These are phyloP conservation scores for Gorsachius goisagi DNA, from an alignment of 2,113 vertebrate genomes.

Conservation along the genomic window DNA sequence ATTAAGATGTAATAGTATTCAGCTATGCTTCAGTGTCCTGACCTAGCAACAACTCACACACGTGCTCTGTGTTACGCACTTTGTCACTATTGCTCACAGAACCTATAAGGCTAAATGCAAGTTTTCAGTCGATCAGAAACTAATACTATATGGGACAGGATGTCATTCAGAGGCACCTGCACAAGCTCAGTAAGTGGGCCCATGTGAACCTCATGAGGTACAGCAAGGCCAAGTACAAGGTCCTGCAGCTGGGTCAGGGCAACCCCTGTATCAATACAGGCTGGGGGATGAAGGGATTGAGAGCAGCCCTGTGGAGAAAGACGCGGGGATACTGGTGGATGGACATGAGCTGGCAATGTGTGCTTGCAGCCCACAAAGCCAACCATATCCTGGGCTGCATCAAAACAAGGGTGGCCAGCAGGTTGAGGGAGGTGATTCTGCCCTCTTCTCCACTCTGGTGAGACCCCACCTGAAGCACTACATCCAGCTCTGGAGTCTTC, in stretches of 20 bases:
- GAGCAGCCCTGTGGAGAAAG: not conserved
- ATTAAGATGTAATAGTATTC: not conserved
- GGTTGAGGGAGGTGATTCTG: not conserved
- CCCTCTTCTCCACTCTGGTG: not conserved
- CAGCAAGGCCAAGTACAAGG: not conserved
- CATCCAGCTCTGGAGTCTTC: not conserved
- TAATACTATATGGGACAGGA: not conserved
- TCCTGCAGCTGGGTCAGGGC: not conserved
- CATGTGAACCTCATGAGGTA: not conserved
- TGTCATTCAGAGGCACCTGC: not conserved
- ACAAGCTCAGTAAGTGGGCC: no score
- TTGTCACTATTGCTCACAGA: not conserved
- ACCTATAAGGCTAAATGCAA: not conserved
- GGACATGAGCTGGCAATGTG: no score
- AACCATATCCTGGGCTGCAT: not conserved
- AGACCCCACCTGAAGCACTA: not conserved
- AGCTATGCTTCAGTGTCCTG: not conserved
- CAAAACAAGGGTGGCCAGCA: not conserved
- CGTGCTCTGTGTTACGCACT: not conserved
- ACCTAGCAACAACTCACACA: not conserved
- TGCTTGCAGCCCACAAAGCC: fast-evolving
- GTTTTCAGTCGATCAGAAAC: not conserved
- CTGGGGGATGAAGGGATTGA: no score
- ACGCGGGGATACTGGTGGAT: not conserved
- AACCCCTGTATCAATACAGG: not conserved